Evolutionary conservation across 2,113 vertebrate genomes (phyloP), one percentile per base, ranked within the genome.

Genomic region (Hymenochirus boettgeri): DNA sequence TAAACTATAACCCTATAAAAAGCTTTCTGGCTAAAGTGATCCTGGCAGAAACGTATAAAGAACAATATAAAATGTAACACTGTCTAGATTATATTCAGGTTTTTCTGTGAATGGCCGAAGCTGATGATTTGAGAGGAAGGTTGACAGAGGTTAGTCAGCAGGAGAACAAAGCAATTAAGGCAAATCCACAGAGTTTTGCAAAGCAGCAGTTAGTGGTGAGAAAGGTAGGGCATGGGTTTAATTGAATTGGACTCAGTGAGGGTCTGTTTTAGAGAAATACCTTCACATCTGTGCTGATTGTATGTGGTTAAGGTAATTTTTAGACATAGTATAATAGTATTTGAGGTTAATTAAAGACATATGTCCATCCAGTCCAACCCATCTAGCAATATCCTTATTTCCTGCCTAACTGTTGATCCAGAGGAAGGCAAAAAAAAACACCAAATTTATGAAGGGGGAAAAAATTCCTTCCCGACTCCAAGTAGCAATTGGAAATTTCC

Each of bases 101-200:
- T 57, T 18, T 13, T n/a, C 19, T 37, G 26, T 8, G 19, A 48
- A 37, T 24, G 63, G 57, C 53, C 54, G 42, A 65, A 29, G 19
- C 54, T 31, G 63, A 39, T 57, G 53, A 65, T 58, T 50, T 50
- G 54, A 23, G 54, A 66, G 46, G 48, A 22, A 37, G 25, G 53
- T 57, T 65, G 57, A 57, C 35, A 57, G 54, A 65, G 63, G 63
- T 65, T 65, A 65, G 42, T 55, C 53, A 65, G 48, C 63, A 65
- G 3, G 26, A 65, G 53, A 65, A 35, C 63, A 48, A 57, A 65
- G 53, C 63, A 65, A 65, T 65, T 65, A 66, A 66, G 54, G 53
- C 19, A 19, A 54, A 57, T 26, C 42, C 24, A 45, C 29, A 66
- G 26, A 22, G 45, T 37, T 66, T 50, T 57, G 47, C 63, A 66